phyloP scores from a whole-genome alignment of 2,113 vertebrate species.

The Halcyon senegalensis region DNA sequence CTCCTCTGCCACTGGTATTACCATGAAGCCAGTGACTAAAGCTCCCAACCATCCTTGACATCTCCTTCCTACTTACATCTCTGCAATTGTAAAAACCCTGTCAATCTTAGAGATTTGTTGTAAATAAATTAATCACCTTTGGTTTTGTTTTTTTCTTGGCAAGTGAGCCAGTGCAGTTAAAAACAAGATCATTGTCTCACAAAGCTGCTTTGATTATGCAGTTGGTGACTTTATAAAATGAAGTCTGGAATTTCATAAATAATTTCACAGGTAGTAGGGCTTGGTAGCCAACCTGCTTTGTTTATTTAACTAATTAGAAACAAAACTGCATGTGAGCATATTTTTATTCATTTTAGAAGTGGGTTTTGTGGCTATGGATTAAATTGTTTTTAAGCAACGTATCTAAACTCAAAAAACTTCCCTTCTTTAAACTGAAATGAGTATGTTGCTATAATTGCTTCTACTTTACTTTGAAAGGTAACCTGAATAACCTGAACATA shows the following conservation, averaged over 20 bases:
- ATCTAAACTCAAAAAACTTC: neutral
- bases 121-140: neutral
- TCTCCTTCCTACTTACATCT: neutral
- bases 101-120: neutral
- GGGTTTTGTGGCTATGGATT: neutral
- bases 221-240: neutral
- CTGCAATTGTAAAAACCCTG: neutral
- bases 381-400: neutral
- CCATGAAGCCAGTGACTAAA: neutral
- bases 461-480: neutral
- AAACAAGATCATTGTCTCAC: neutral
- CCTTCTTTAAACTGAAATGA: neutral
- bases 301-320: conserved; percentile 3
- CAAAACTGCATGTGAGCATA: neutral
- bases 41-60: neutral
- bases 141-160: neutral
- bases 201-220: conserved; percentile 11
- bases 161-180: neutral
- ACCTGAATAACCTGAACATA: neutral
- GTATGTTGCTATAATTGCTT: neutral
- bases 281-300: conserved; percentile 5
- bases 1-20: neutral
- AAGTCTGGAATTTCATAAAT: neutral
- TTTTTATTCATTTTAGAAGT: neutral
- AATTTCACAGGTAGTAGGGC: neutral